Evolutionary conservation across 2,113 vertebrate species (phyloP), one percentile per base, ranked within the genome.

Genomic region (Ammodytes marinus): DNA sequence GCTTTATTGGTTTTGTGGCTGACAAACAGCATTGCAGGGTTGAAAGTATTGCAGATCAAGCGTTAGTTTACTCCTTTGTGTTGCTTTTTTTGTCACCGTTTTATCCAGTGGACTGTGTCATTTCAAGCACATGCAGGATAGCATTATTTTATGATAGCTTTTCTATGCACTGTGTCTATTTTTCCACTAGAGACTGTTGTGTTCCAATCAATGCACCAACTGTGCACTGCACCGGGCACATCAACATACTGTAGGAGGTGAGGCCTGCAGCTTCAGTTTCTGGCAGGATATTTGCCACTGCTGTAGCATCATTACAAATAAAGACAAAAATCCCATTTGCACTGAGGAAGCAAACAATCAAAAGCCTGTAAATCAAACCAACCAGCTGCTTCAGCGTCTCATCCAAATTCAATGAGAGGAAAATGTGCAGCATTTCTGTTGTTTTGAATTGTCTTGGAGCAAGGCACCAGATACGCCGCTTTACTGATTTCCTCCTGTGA

Each of bases 111-210:
- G 40, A 50, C 17, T 19, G 15, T 60, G 42, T 65, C 54, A 52
- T 47, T 61, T 72, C 13, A 59, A 43, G n/a, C 35, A 66, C 58
- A 69, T 59, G 53, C 64, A 69, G 42, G 14, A 66, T 68, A 78
- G 13, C 0, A 7, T 46, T 69, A 40, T 50, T 61, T 64, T 59
- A 53, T 27, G 27, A 8, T 4, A 46, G 50, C 7, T 45, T 70
- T 55, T 77, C 6, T 35, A 17, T 90, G 91, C 81, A 88, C 58
- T 84, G 78, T 43, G 55, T 64, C 64, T 54, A 8, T 70, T 88
- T 77, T 59, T 37, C 91, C 93, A 91, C 89, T 84, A 93, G 93
- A 90, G 93, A 91, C 87, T 86, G 82, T 93, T 88, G 79, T 89
- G 70, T 77, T 88, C 69, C 68, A 88, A 35, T 83, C 68, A 85